Base-by-base conservation (phyloP, 2,797 vertebrate genomes). In the Acanthurus lineatus region DNA sequence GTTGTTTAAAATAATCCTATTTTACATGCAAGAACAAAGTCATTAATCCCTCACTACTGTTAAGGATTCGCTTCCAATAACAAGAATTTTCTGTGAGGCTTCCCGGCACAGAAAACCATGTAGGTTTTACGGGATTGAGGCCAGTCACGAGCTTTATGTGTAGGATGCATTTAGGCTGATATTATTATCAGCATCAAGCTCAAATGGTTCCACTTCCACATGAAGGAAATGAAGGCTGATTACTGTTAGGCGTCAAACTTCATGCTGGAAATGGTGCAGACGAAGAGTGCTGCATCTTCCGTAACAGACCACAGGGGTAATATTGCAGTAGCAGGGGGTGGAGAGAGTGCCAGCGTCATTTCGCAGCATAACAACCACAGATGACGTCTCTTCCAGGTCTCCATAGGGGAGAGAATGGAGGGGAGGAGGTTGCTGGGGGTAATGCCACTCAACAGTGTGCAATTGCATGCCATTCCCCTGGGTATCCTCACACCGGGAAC, bases 351-450 rank as follows among this genome's bases (percentile, higher is more conserved):
- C 91, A 79, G 91, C 94, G 91, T 95, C 95, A 95, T 94, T 95
- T 95, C 94, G 88, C 93, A 95, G 94, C 94, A 95, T 94, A 96
- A 96, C 94, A 96, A 95, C 94, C 90, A 85, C 93, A 78, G 92
- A 95, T 96, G 95, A 96, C 94, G 94, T 95, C 93, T 94, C 93
- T 95, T 91, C 90, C 92, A 94, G 94, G 93, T 95, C 94, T 95
- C 95, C 93, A 93, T 94, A 91, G 93, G 93, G 91, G 88, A 93
- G 91, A 89, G 86, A 86, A 86, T 87, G 90, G 91, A 90, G 89
- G 85, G 86, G 89, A 86, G 85, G 89, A 86, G 90, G 92, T 90
- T 90, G 91, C 88, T 86, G 92, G 93, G 92, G 90, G 92, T 91
- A 92, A 91, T 93, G 94, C 92, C 93, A 93, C 94, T 95, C 93